Evolutionary conservation across 2,888 invertebrate species (phyloP).

Genomic region (Bembecia ichneumoniformis): DNA sequence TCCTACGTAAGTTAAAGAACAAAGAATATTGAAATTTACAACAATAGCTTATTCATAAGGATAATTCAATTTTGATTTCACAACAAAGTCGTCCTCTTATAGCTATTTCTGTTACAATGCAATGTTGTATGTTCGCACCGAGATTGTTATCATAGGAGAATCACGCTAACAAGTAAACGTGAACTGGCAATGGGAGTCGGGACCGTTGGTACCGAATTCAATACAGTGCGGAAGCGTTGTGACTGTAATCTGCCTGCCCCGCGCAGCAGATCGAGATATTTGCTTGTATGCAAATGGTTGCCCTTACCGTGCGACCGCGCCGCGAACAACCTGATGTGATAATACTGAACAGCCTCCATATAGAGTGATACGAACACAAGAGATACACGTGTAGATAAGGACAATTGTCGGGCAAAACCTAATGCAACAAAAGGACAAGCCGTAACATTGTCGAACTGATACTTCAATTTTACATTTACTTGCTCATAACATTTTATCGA

Average conservation of each 20-base stretch:
- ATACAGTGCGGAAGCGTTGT: conserved; percentile 60
- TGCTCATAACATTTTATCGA: too few relatives aligned
- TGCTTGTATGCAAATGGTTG: conserved; percentile 66
- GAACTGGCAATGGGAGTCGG: conserved; percentile 49
- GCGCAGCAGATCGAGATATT: conserved; percentile 60
- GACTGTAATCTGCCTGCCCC: conserved; percentile 50
- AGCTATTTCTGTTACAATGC: conserved; percentile 26
- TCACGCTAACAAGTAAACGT: conserved; percentile 63
- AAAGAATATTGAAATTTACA: too few relatives aligned
- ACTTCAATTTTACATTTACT: too few relatives aligned
- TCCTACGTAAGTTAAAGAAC: too few relatives aligned
- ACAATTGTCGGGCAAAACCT: conserved; percentile 37
- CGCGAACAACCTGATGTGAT: conserved; percentile 57
- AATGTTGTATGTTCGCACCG: conserved; percentile 24
- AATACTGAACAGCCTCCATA: conserved; percentile 59
- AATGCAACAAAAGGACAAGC: conserved; percentile 62
- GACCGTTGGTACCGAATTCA: conserved; percentile 55
- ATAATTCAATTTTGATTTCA: conserved; percentile 1
- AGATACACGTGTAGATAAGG: conserved; percentile 65
- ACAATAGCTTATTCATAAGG: conserved; percentile 6
- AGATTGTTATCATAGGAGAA: conserved; percentile 60
- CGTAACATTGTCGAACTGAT: too few relatives aligned
- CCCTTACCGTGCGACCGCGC: conserved; percentile 59
- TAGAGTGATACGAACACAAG: conserved; percentile 58
- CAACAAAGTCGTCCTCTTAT: conserved; percentile 2